Evolutionary conservation across 2,113 vertebrate species (phyloP), one percentile per base, ranked within the genome.

Genomic region (Lophotis ruficrista): DNA sequence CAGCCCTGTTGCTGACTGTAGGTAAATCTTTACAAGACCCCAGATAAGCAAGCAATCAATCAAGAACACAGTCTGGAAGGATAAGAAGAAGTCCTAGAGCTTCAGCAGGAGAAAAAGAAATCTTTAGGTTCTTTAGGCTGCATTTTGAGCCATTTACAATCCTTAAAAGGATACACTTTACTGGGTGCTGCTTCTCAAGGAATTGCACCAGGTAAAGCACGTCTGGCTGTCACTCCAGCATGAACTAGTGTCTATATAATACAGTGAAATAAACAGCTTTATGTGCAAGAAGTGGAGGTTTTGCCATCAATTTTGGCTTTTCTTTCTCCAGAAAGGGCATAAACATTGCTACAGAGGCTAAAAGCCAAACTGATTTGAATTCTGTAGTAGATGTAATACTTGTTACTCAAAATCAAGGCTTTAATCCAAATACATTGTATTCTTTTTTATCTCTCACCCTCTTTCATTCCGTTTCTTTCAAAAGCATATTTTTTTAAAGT

Each of bases 201-300:
- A 82, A 35, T 7, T 37, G 9, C 30, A 22, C 2, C 4, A 35
- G 3, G 14, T 45, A 84, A 69, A 75, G 16, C 5, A 30, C 27
- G 12, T 50, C 41, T 37, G 17, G 8, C 15, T 54, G 24, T 66
- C 17, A 25, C 70, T 93, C 15, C 31, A 50, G 3, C 5, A 21
- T 31, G 4, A 60, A 8, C 24, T 25, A 56, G 5, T 23, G 9
- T 60, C 38, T 64, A 6, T 33, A 41, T 54, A 60, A 68, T 4
- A 35, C 2, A 58, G 23, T 57, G 47, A 85, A 80, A 89, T 41
- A 73, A 70, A 78, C 45, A 77, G 28, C 15, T 71, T 9, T 45
- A 64, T 0, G 1, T 28, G 12, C 16, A 79, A 47, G 8, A 83
- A 84, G 9, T 43, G 7, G 30, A 0, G 0, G 0, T 1, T 31